phyloP scores from a whole-genome alignment of 2,113 vertebrate genomes.

The Oreochromis niloticus region DNA sequence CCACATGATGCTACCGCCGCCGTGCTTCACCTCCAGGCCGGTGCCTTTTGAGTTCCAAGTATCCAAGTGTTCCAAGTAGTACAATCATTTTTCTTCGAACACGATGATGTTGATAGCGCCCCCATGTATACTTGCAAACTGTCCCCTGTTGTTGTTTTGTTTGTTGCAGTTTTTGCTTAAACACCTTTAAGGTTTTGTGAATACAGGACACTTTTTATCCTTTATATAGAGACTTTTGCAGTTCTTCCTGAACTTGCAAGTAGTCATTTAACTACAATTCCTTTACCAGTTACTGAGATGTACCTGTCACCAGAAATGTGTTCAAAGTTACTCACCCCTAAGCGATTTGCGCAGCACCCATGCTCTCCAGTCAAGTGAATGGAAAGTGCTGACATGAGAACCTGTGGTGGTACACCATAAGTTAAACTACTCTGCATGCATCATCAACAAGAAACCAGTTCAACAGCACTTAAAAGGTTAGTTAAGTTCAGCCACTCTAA shows the following conservation, averaged over 20 bases:
- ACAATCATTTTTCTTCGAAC: background rate
- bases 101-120: accelerated
- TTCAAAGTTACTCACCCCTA: slow-evolving; percentile 62
- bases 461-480: background rate
- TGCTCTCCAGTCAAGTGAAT: slow-evolving; percentile 60
- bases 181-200: background rate
- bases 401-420: slow-evolving; percentile 32
- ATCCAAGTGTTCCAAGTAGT: background rate
- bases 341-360: slow-evolving; percentile 69
- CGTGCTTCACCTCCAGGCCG: background rate
- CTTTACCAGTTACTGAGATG: background rate
- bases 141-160: background rate
- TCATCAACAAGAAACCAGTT: background rate
- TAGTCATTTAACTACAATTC: background rate
- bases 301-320: background rate
- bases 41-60: background rate
- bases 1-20: background rate
- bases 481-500: background rate
- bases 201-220: background rate
- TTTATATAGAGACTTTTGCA: background rate
- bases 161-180: background rate
- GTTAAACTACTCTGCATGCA: background rate
- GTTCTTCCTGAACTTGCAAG: background rate
- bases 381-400: slow-evolving; percentile 68
- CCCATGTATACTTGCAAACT: background rate